Percentiles rank a stretch among this genome's conserved stretches.
Conservation (phyloP, 1,140 invertebrate genomes). For the Proctacanthus coquilletti region DNA sequence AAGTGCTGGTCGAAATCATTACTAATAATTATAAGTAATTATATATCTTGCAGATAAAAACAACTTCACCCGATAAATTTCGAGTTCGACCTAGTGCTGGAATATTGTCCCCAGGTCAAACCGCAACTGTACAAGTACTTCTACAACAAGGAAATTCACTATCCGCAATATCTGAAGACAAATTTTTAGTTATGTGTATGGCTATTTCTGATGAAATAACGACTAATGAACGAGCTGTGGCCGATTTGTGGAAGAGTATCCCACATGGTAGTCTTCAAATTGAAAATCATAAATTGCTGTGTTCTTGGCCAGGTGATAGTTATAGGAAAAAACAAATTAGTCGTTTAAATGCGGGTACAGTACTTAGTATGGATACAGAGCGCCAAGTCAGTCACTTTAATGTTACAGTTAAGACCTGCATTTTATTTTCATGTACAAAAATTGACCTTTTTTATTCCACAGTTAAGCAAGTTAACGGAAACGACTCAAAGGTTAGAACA, state of each 20-base stretch:
- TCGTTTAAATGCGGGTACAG: too few relatives aligned
- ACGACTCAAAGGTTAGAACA: too few relatives aligned
- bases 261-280: too few relatives aligned
- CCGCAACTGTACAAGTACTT: conserved; percentile 11
- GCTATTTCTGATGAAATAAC: neutral
- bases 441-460: too few relatives aligned
- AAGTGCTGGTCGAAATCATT: conserved; percentile 8
- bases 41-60: conserved; percentile 24
- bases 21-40: conserved; percentile 37
- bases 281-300: too few relatives aligned
- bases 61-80: conserved; percentile 66
- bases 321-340: too few relatives aligned
- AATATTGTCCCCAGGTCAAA: conserved; percentile 41
- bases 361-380: too few relatives aligned
- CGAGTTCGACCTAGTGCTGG: conserved; percentile 74
- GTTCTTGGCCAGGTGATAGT: too few relatives aligned
- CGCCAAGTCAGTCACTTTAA: too few relatives aligned
- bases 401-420: too few relatives aligned
- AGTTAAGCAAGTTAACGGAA: too few relatives aligned
- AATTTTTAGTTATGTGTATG: conserved; percentile 25
- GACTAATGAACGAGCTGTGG: neutral
- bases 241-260: conserved; percentile 5
- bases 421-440: too few relatives aligned
- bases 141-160: conserved; percentile 19
- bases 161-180: conserved; percentile 16